Conservation (phyloP, 2,797 vertebrate species). For the Malurus splendens region DNA sequence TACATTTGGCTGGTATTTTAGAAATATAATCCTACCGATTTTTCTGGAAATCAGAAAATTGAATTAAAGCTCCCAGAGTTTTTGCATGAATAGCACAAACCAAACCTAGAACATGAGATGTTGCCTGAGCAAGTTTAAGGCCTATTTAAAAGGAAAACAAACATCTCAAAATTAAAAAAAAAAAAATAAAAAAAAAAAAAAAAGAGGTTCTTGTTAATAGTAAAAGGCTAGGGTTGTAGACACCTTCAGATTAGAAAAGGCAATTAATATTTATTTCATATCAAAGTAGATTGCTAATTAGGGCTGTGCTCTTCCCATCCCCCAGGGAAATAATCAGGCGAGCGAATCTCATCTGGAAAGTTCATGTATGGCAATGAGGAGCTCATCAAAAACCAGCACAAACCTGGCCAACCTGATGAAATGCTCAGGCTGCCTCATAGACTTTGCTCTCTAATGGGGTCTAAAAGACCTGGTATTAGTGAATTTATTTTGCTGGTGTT, state of each 20-base stretch:
- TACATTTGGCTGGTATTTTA: not conserved
- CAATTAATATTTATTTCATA: conserved; percentile 62
- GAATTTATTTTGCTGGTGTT: conserved; percentile 37
- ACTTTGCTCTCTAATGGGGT: conserved; percentile 34
- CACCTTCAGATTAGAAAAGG: conserved; percentile 42
- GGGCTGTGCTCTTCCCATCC: conserved; percentile 32
- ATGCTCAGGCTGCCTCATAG: not conserved
- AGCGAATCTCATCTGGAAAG: conserved; percentile 52
- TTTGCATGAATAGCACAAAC: not conserved
- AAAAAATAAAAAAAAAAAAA: not conserved
- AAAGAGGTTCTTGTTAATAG: not conserved
- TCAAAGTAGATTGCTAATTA: conserved; percentile 52
- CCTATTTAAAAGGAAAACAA: not conserved
- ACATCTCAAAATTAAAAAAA: not conserved
- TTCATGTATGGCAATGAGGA: conserved; percentile 38
- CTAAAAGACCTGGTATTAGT: conserved; percentile 33
- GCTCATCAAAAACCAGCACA: conserved; percentile 20
- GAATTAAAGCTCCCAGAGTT: not conserved
- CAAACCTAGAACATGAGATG: not conserved
- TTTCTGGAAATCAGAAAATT: not conserved
- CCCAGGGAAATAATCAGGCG: conserved; percentile 48
- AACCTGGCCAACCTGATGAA: conserved; percentile 14
- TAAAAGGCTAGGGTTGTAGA: not conserved
- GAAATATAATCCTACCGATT: not conserved
- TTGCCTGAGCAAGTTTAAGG: not conserved